Base-by-base conservation (phyloP, 2,797 vertebrate species). In the Notoglanidium macrostoma region DNA sequence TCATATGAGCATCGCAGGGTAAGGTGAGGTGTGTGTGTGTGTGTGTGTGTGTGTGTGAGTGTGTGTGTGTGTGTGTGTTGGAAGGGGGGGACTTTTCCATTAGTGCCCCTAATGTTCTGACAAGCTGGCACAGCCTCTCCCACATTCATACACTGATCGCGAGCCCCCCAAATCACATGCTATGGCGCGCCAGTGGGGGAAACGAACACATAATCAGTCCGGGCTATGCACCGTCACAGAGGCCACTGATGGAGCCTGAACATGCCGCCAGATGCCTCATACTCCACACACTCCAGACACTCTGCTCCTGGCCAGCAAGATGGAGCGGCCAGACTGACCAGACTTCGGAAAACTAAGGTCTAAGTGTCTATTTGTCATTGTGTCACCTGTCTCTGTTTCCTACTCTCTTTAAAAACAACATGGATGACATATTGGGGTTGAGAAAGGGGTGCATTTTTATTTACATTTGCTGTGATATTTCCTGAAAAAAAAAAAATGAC, bases 91-190 rank as follows among this genome's bases (percentile, higher is more conserved):
- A 96, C 95, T 96, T 97, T 97, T 97, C 97, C 96, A 97, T 97
- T 97, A 97, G 96, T 92, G 95, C 95, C 95, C 96, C 96, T 97
- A 97, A 97, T 97, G 97, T 97, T 97, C 96, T 97, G 96, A 97
- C 96, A 96, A 96, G 95, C 96, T 95, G 95, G 96, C 95, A 95
- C 95, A 96, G 95, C 94, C 96, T 95, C 94, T 96, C 96, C 96
- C 96, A 97, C 96, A 96, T 96, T 96, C 96, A 96, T 96, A 96
- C 95, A 96, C 95, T 95, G 96, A 97, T 96, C 96, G 95, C 95
- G 94, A 87, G 89, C 96, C 96, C 96, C 95, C 96, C 95, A 96
- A 97, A 96, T 97, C 96, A 96, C 96, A 96, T 95, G 94, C 96
- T 95, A 92, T 93, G 95, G 94, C 95, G 95, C 94, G 93, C 92